Conservation (phyloP, 2,113 vertebrate species). For the Semnornis frantzii region DNA sequence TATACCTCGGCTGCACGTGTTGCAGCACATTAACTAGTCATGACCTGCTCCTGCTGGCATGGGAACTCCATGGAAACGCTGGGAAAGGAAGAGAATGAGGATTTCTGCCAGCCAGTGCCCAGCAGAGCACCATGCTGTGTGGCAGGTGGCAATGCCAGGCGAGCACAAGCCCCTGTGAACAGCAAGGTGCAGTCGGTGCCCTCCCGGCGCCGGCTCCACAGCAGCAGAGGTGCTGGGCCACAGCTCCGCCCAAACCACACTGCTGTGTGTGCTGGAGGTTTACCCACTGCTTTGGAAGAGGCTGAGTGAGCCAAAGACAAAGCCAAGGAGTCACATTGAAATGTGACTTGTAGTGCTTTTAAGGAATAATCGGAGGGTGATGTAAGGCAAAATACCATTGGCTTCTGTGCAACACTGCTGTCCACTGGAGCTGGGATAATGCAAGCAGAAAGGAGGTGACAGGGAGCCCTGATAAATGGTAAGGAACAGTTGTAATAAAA, state of each 20-base stretch:
- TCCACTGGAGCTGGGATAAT: not conserved
- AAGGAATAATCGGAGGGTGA: not conserved
- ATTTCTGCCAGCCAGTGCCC: not conserved
- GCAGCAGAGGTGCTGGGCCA: not conserved
- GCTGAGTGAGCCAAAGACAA: not conserved
- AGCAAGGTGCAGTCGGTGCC: accelerated
- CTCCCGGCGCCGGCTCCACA: not conserved
- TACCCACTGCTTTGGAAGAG: not conserved
- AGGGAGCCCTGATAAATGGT: not conserved
- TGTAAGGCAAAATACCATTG: not conserved
- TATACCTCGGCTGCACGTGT: not conserved
- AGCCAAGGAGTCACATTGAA: not conserved
- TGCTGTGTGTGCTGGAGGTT: not conserved
- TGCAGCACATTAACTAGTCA: not conserved
- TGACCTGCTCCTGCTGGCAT: not conserved
- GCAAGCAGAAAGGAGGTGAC: not conserved
- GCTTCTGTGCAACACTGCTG: not conserved
- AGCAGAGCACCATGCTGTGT: not conserved
- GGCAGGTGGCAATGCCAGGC: not conserved
- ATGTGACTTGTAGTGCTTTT: not conserved
- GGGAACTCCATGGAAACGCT: slow-evolving; percentile 3
- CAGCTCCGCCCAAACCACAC: not conserved
- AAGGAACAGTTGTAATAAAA: not conserved
- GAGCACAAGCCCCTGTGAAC: not conserved
- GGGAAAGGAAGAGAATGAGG: not conserved